Base-by-base conservation (phyloP, 2,888 invertebrate species). In the Lucinisca nassula region DNA sequence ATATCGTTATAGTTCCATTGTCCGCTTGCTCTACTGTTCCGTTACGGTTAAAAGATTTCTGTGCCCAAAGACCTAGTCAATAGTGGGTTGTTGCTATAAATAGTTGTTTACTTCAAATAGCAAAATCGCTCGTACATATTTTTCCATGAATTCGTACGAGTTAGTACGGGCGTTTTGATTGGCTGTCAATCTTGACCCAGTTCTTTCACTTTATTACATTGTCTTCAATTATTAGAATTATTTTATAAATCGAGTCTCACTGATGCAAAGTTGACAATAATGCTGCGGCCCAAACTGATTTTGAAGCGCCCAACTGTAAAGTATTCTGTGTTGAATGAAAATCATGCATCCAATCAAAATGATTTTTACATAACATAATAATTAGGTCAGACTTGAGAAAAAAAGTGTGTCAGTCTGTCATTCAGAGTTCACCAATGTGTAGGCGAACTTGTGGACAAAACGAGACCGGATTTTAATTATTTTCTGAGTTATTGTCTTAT, bases 351-450 rank as follows among this genome's bases (percentile, higher is more conserved):
- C 89, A 89, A 89, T 89, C 86, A 89, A 84, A 89, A 38, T 27
- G 27, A 14, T 6, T 77, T 40, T 82, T 49, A 61, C 55, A 70
- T 55, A 2, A 35, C 4, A 4, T 1, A 70, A 78, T 76, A 89
- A 82, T 51, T 89, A 79, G 89, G 89, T 89, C 89, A 89, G 49
- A 88, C 84, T 89, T 83, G 90, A 86, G 87, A 85, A 87, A 87
- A 90, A 93, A 91, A 58, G 90, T 93, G 87, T 91, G 94, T 94
- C 93, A 93, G 91, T 93, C 93, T 91, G 93, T 93, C 93, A 93
- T 79, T 85, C 49, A 91, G 86, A 90, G 92, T 92, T 93, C 92
- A 92, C 76, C 83, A 83, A 85, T 82, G 85, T 88, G 85, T 83
- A 58, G 85, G 84, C 81, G 84, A 84, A 73, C 78, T 72, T 80